These are phyloP conservation scores for Andrena dorsata DNA, from an alignment of 2,888 invertebrate species.

Conservation along the genomic window DNA sequence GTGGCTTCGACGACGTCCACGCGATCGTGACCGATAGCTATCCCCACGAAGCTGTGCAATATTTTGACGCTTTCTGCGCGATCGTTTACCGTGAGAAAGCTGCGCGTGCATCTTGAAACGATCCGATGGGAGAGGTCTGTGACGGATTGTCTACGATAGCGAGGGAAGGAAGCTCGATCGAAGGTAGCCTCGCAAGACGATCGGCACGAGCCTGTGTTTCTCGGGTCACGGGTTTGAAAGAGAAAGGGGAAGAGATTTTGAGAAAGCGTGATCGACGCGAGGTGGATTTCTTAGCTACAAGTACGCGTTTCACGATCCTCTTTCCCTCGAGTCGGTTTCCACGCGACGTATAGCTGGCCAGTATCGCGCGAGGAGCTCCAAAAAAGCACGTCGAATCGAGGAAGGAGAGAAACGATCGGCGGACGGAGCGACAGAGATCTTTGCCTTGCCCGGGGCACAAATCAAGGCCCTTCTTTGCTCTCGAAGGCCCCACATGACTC, in stretches of 20 bases:
- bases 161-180: not conserved
- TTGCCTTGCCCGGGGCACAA: constrained; percentile 83
- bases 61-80: constrained; percentile 1
- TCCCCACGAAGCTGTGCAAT: not conserved
- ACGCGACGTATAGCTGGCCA: constrained; percentile 26
- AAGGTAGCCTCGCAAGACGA: not conserved
- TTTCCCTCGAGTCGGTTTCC: constrained; percentile 46
- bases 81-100: constrained; percentile 3
- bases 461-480: constrained; percentile 82
- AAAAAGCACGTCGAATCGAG: constrained; percentile 67
- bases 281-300: not conserved
- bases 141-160: not conserved
- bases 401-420: constrained; percentile 48
- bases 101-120: not conserved
- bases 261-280: not conserved
- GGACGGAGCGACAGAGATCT: constrained; percentile 71
- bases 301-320: constrained; percentile 9
- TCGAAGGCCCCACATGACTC: constrained; percentile 82
- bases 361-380: constrained; percentile 33
- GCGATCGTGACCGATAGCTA: not conserved
- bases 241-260: not conserved
- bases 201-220: not conserved
- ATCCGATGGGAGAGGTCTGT: not conserved
- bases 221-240: too few species aligned
- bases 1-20: not conserved